Percentiles rank a stretch among this genome's conserved stretches.
phyloP scores from a whole-genome alignment of 2,113 vertebrate genomes.

The Notarius quadriscutis region DNA sequence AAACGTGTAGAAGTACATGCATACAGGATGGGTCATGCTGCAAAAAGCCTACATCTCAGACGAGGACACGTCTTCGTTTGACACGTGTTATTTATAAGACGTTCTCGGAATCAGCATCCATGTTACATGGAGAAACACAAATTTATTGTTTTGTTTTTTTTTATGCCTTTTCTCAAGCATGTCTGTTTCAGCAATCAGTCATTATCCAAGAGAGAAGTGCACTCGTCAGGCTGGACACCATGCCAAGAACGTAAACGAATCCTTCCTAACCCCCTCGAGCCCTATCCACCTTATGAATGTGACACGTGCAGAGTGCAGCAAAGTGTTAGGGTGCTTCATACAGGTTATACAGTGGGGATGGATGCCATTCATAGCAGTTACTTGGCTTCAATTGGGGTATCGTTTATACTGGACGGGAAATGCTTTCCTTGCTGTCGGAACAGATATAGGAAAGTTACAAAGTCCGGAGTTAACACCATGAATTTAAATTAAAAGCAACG shows the following conservation, averaged over 20 bases:
- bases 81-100: constrained; percentile 46
- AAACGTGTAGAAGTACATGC: constrained; percentile 11
- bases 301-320: constrained; percentile 22
- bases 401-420: constrained; percentile 20
- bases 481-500: neutral
- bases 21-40: constrained; percentile 13
- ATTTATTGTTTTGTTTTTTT: constrained; percentile 49
- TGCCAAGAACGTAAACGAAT: constrained; percentile 46
- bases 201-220: constrained; percentile 47
- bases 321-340: constrained; percentile 5
- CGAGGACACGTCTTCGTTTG: constrained; percentile 41
- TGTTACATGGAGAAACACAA: constrained; percentile 40
- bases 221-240: constrained; percentile 33
- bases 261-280: constrained; percentile 18
- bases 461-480: neutral
- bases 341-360: constrained; percentile 31
- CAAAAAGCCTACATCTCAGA: constrained; percentile 36
- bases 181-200: constrained; percentile 60
- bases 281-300: constrained; percentile 26
- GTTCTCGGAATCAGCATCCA: constrained; percentile 47
- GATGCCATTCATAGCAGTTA: constrained; percentile 12
- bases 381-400: neutral
- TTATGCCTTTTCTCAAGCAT: constrained; percentile 29
- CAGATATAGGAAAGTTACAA: neutral
- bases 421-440: neutral